Percentiles rank a stretch among this genome's conserved stretches.
phyloP scores from a whole-genome alignment of 2,113 vertebrate genomes.

The Periophthalmus modestus region DNA sequence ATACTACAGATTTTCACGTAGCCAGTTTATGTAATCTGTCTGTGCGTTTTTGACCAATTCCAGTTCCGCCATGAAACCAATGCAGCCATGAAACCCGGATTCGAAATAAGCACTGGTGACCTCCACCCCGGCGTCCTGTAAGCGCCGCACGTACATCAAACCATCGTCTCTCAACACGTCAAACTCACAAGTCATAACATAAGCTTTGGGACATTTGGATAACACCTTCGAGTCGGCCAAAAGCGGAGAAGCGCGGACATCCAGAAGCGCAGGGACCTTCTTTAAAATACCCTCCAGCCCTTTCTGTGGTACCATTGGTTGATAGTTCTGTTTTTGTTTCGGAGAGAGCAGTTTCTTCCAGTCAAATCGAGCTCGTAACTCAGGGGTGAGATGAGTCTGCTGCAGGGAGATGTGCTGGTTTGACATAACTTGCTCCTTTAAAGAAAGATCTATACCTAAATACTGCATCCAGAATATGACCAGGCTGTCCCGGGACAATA shows the following conservation, averaged over 20 bases:
- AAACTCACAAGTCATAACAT: conserved; percentile 88
- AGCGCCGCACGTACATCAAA: conserved; percentile 85
- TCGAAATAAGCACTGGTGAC: conserved; percentile 86
- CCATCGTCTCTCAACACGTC: conserved; percentile 93
- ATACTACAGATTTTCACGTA: conserved; percentile 84
- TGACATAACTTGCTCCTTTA: conserved; percentile 73
- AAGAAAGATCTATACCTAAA: conserved; percentile 75
- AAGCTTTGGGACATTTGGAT: conserved; percentile 82
- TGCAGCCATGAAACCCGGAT: conserved; percentile 90
- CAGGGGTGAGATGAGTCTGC: conserved; percentile 61
- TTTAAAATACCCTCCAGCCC: conserved; percentile 71
- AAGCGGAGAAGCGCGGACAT: conserved; percentile 82
- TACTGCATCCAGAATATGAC: conserved; percentile 90
- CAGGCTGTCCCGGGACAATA: conserved; percentile 80
- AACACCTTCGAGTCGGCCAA: conserved; percentile 82
- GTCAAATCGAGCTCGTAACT: conserved; percentile 75
- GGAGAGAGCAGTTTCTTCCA: conserved; percentile 85
- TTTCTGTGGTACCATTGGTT: conserved; percentile 68
- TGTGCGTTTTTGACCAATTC: conserved; percentile 80
- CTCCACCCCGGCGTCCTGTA: conserved; percentile 83
- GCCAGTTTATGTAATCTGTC: conserved; percentile 85
- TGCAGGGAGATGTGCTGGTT: conserved; percentile 90
- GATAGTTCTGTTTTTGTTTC: conserved; percentile 78
- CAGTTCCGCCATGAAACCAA: conserved; percentile 85
- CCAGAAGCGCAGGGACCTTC: conserved; percentile 82